phyloP scores from a whole-genome alignment of 2,888 invertebrate genomes.

The Leptura quadrifasciata region DNA sequence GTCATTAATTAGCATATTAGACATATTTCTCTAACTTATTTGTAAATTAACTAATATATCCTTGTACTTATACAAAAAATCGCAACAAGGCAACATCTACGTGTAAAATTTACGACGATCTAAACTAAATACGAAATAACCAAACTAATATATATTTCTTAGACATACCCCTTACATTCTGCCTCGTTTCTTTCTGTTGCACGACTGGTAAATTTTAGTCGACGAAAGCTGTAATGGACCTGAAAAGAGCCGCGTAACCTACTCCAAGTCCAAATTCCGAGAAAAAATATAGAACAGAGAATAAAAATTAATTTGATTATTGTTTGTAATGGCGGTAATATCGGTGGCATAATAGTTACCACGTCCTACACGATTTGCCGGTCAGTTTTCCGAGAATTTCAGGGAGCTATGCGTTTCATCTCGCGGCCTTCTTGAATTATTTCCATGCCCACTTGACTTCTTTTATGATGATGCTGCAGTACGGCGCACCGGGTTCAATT shows the following conservation, averaged over 20 bases:
- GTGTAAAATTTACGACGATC: too few relatives aligned
- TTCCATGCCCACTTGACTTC: conserved; percentile 12
- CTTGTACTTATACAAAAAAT: too few relatives aligned
- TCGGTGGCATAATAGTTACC: neutral
- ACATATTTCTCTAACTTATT: too few relatives aligned
- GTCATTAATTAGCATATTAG: too few relatives aligned
- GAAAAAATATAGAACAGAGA: conserved; percentile 20
- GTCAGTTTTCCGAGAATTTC: conserved; percentile 30
- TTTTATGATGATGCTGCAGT: conserved; percentile 16
- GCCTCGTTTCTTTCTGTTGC: conserved; percentile 10
- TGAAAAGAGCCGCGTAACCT: neutral
- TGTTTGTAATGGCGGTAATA: conserved; percentile 4
- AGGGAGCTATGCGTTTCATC: conserved; percentile 8
- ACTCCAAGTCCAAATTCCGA: neutral
- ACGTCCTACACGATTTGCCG: neutral
- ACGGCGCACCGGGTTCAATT: conserved; percentile 4
- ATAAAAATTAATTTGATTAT: conserved; percentile 28
- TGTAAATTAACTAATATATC: too few relatives aligned
- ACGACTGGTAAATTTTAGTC: conserved; percentile 22
- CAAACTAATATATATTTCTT: neutral
- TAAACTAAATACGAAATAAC: neutral
- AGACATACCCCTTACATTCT: neutral
- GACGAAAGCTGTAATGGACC: neutral
- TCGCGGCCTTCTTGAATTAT: conserved; percentile 1
- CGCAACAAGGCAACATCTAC: too few relatives aligned